phyloP scores from a whole-genome alignment of 2,113 vertebrate species.

The Hipposideros armiger region DNA sequence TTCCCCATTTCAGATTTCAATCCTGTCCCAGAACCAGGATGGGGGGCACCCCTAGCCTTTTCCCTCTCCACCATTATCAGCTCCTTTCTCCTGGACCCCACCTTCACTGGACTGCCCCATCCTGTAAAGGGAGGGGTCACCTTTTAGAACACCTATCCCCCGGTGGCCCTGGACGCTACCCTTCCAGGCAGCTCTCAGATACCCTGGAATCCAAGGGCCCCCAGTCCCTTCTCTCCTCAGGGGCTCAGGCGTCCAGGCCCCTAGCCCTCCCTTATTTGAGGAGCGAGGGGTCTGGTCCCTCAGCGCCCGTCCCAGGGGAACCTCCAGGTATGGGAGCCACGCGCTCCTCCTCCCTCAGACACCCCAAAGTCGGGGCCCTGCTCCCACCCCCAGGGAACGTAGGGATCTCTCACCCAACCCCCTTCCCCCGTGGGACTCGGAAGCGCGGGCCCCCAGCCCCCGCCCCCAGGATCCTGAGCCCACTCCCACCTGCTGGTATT shows the following conservation, averaged over 20 bases:
- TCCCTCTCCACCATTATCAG: neutral
- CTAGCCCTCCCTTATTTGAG: neutral
- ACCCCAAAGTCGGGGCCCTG: neutral
- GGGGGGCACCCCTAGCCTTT: neutral
- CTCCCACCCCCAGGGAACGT: neutral
- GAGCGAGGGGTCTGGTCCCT: neutral
- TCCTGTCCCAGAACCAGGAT: neutral
- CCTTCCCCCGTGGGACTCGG: neutral
- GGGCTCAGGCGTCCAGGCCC: neutral
- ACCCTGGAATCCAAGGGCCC: neutral
- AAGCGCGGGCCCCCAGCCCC: neutral
- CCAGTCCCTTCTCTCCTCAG: neutral
- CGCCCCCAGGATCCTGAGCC: neutral
- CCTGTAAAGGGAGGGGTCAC: neutral
- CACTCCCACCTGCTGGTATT: constrained; percentile 86
- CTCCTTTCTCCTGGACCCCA: neutral
- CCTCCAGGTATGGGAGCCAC: neutral
- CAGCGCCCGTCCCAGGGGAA: neutral
- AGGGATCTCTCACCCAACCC: neutral
- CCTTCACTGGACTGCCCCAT: neutral
- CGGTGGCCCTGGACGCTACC: neutral
- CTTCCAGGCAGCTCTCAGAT: neutral
- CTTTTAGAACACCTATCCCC: neutral
- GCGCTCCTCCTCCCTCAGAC: neutral
- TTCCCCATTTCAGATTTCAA: neutral